Percentiles rank a stretch among this genome's conserved stretches.
These are phyloP conservation scores for Eufriesea mexicana DNA, from an alignment of 1,140 invertebrate genomes.

Conservation along the genomic window DNA sequence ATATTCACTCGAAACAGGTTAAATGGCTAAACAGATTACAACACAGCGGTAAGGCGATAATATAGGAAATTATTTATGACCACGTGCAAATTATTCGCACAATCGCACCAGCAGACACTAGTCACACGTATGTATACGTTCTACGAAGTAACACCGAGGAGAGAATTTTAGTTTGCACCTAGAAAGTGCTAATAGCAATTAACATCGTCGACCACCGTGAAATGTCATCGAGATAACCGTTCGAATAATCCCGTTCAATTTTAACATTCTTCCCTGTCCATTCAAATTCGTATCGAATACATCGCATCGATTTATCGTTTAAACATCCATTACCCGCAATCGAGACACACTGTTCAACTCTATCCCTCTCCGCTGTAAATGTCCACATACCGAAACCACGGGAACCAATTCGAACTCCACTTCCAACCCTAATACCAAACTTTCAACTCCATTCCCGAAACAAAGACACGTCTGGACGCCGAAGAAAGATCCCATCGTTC, in stretches of 20 bases:
- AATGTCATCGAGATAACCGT: too few relatives aligned
- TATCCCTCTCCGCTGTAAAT: background rate
- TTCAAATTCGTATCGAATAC: too few relatives aligned
- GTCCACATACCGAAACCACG: background rate
- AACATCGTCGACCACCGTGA: too few relatives aligned
- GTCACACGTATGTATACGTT: too few relatives aligned
- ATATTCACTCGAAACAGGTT: background rate
- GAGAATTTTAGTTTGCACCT: too few relatives aligned
- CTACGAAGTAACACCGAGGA: too few relatives aligned
- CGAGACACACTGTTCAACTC: background rate
- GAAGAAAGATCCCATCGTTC: background rate
- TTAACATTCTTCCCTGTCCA: too few relatives aligned
- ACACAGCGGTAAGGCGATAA: background rate
- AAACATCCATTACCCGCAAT: background rate
- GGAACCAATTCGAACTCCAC: background rate
- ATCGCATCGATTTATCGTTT: too few relatives aligned
- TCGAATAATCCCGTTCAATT: too few relatives aligned
- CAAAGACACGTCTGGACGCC: background rate
- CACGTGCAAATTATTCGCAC: background rate
- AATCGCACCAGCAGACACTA: too few relatives aligned
- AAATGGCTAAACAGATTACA: background rate
- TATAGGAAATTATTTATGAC: background rate
- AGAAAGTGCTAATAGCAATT: too few relatives aligned
- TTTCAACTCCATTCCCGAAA: background rate
- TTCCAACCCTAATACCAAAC: background rate